Evolutionary conservation across 2,797 vertebrate species (phyloP), one percentile per base, ranked within the genome.

Genomic region (Salarias fasciatus): DNA sequence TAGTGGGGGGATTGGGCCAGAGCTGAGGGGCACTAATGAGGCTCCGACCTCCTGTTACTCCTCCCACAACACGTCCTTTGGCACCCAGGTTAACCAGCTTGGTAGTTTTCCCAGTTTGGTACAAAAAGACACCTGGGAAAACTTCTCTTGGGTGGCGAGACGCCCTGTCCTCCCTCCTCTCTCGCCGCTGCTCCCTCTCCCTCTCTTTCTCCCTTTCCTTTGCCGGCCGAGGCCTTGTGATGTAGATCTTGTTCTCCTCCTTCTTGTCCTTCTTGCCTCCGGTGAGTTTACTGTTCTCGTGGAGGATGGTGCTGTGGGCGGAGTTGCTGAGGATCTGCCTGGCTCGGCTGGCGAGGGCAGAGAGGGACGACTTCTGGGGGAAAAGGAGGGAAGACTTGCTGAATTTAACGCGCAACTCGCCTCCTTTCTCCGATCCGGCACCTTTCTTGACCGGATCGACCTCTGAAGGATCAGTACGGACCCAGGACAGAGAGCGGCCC

Each of bases 71-170:
- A 49, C 73, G 88, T 63, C 82, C 84, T 79, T 84, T 92, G 43
- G 82, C 75, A 41, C 88, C 88, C 29, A 93, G 71, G 74, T 92
- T 92, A 36, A 93, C 90, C 71, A 94, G 65, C 53, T 84, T 89
- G 36, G 92, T 93, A 58, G 89, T 94, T 68, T 92, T 94, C 14
- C 92, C 92, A 3, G 79, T 92, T 24, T 95, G 93, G 59, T 93
- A 95, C 7, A 96, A 88, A 83, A 98, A 96, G 65, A 97, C 89
- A 0, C 95, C 88, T 0, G 95, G 95, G 47, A 99, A 95, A 35
- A 94, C 88, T 0, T 94, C 93, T 58, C 94, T 91, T 0, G 83
- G 93, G 1, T 88, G 91, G 10, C 82, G 90, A 7, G 86, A 89
- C 0, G 66, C 78, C 66, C 81, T 80, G 36, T 88, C 86, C 60